Evolutionary conservation across 2,888 invertebrate species (phyloP).

Genomic region (Latheticus oryzae): DNA sequence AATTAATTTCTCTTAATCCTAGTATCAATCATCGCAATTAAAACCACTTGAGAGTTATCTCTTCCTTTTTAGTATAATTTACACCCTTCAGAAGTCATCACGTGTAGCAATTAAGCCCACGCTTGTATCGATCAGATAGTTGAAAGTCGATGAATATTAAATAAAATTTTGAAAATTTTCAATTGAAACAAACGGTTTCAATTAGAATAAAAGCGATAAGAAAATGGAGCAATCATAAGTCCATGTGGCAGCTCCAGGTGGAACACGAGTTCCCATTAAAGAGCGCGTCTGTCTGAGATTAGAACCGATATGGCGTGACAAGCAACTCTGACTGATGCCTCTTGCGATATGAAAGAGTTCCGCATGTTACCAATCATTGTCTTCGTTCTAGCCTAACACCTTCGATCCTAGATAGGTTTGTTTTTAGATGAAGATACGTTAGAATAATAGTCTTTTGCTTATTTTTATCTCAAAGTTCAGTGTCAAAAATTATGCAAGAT

Average conservation of each 20-base stretch:
- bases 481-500: too few species aligned
- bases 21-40: slow-evolving; percentile 31
- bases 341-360: slow-evolving; percentile 47
- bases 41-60: slow-evolving; percentile 13
- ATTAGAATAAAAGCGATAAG: slow-evolving; percentile 33
- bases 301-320: slow-evolving; percentile 47
- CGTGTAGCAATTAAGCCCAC: slow-evolving; percentile 25
- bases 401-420: slow-evolving; percentile 43
- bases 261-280: slow-evolving; percentile 50
- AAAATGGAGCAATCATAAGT: slow-evolving; percentile 41
- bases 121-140: slow-evolving; percentile 6
- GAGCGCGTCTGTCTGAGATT: slow-evolving; percentile 43
- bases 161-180: background rate
- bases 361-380: slow-evolving; percentile 51
- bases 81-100: slow-evolving; percentile 16
- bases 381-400: slow-evolving; percentile 48
- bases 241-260: slow-evolving; percentile 46
- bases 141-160: background rate
- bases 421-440: slow-evolving; percentile 36
- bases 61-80: slow-evolving; percentile 18
- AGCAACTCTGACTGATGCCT: slow-evolving; percentile 46
- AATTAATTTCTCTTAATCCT: slow-evolving; percentile 22
- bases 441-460: slow-evolving; percentile 33
- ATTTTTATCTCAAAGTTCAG: too few species aligned
- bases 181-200: slow-evolving; percentile 16